phyloP scores from a whole-genome alignment of 2,888 invertebrate species.

The Tenodera sinensis region DNA sequence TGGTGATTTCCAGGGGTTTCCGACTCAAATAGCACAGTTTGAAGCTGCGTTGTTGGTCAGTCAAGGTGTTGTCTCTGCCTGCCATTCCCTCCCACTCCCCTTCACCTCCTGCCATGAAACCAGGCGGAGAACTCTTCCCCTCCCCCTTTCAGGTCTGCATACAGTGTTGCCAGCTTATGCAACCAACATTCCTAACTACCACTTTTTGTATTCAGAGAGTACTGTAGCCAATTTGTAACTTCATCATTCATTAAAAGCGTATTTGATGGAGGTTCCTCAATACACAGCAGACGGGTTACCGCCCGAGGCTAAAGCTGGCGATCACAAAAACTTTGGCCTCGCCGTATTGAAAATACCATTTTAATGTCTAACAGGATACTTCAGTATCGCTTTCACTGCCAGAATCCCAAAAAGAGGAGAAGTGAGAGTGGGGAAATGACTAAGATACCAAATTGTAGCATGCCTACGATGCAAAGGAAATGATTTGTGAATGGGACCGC shows the following conservation, averaged over 20 bases:
- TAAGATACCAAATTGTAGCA: neutral
- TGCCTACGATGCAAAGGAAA: neutral
- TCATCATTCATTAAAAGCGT: slow-evolving; percentile 4
- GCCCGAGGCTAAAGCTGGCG: neutral
- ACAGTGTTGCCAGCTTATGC: neutral
- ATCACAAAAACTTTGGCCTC: neutral
- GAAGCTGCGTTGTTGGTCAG: neutral
- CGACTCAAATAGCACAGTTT: neutral
- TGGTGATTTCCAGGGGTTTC: neutral
- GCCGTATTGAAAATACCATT: neutral
- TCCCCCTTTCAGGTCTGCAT: neutral
- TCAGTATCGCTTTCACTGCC: neutral
- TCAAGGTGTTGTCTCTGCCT: neutral
- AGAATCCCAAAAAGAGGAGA: neutral
- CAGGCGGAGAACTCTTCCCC: neutral
- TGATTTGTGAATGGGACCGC: neutral
- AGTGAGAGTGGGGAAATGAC: neutral
- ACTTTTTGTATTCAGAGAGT: neutral
- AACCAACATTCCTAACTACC: neutral
- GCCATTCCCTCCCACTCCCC: neutral
- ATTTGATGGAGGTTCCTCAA: neutral
- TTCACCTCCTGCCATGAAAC: neutral
- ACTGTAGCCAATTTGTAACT: neutral
- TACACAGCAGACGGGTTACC: neutral
- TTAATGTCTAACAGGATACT: neutral